Base-by-base conservation (phyloP, 2,797 vertebrate species). In the Coranthus polyacanthus region DNA sequence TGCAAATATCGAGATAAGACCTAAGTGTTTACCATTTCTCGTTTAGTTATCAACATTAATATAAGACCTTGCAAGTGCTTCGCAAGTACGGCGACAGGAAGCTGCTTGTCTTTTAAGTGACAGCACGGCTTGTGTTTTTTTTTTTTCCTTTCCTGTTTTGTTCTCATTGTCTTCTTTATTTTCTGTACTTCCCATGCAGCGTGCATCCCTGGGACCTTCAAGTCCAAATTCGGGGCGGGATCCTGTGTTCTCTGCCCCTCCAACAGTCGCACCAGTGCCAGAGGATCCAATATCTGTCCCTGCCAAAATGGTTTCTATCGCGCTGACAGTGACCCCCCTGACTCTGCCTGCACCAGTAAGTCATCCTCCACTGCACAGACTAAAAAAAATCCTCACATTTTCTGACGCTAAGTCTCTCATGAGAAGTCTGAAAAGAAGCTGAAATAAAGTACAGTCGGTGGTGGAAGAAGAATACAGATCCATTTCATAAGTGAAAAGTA, bases 271-370 rank as follows among this genome's bases (percentile, higher is more conserved):
- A 95, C 96, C 68, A 94, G 92, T 44, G 94, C 94, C 0, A 89
- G 93, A 26, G 96, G 96, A 2, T 94, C 96, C 66, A 95, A 67
- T 5, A 87, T 98, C 68, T 99, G 98, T 83, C 92, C 94, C 1
- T 99, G 98, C 90, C 94, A 95, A 59, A 95, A 53, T 0, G 93
- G 96, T 51, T 99, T 95, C 92, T 96, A 96, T 88, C 95, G 97
- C 0, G 95, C 97, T 2, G 98, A 99, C 88, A 95, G 92, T 0
- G 98, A 99, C 84, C 79, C 94, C 0, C 93, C 97, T 0, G 96
- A 99, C 89, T 95, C 93, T 0, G 88, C 94, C 82, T 99, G 98
- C 90, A 98, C 97, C 88, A 96, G 98, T 99, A 93, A 97, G 98
- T 89, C 68, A 58, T 45, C 49, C 47, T 54, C 65, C 13, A 26